Percentiles rank a stretch among this genome's conserved stretches.
These are phyloP conservation scores for Epirrhoe tristata DNA, from an alignment of 2,888 invertebrate genomes.

Conservation along the genomic window DNA sequence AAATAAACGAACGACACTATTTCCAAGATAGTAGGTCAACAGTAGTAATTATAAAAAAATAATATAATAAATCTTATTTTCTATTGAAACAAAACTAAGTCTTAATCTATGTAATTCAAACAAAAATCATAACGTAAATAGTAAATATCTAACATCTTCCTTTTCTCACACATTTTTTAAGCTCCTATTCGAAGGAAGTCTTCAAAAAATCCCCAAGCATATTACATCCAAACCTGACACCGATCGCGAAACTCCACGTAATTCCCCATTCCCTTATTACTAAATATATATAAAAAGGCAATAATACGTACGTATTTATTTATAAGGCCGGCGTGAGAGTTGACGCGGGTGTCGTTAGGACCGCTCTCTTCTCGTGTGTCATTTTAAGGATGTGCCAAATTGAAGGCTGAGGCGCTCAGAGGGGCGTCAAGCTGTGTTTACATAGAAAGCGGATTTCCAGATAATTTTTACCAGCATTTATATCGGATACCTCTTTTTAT, in stretches of 20 bases:
- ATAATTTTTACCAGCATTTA: background rate
- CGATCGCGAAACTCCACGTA: constrained; percentile 30
- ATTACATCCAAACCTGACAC: constrained; percentile 31
- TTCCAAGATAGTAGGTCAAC: no score
- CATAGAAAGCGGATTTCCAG: background rate
- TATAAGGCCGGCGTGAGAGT: constrained; percentile 67
- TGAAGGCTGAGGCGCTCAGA: constrained; percentile 77
- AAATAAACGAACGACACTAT: no score
- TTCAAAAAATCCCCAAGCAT: constrained; percentile 18
- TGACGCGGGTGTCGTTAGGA: constrained; percentile 78
- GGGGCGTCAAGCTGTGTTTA: constrained; percentile 70
- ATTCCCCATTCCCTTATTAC: constrained; percentile 46
- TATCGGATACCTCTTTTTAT: background rate
- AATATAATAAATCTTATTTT: no score
- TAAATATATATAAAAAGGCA: constrained; percentile 48
- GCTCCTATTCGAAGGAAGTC: constrained; percentile 2
- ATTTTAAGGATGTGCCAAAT: constrained; percentile 86
- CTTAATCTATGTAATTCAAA: no score
- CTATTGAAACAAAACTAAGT: no score
- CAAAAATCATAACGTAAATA: no score
- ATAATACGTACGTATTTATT: constrained; percentile 62
- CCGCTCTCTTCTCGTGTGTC: constrained; percentile 82
- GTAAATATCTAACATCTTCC: background rate
- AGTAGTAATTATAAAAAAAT: no score
- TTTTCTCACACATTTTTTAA: background rate